Evolutionary conservation across 2,797 vertebrate species (phyloP).

Genomic region (Gymnothorax javanicus): DNA sequence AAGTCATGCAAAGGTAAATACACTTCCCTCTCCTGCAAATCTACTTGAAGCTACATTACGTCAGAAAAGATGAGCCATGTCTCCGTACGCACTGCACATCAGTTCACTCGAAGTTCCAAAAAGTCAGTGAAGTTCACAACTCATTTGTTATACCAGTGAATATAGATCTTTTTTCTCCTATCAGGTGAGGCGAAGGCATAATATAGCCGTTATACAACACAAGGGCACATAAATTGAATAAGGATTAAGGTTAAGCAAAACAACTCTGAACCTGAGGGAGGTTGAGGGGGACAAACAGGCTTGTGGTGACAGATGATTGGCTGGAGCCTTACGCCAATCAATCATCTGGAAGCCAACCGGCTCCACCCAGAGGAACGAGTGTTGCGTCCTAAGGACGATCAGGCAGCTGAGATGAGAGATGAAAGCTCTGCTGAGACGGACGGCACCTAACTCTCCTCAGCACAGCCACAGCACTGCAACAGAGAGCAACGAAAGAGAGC

Average conservation of each 20-base stretch:
- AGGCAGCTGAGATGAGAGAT: not conserved
- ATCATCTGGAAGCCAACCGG: too few species aligned
- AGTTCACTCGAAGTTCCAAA: not conserved
- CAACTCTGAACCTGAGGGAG: not conserved
- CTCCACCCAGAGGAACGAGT: not conserved
- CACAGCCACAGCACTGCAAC: not conserved
- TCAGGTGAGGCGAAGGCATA: not conserved
- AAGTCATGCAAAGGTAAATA: not conserved
- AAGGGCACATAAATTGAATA: too few species aligned
- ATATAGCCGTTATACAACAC: too few species aligned
- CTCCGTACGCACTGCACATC: not conserved
- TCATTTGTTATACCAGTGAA: not conserved
- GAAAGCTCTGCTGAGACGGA: not conserved
- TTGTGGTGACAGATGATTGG: not conserved
- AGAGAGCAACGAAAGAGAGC: not conserved
- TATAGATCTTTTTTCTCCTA: not conserved
- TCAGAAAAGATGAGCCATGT: not conserved
- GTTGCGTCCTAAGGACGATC: not conserved
- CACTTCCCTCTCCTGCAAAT: not conserved
- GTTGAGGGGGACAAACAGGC: not conserved
- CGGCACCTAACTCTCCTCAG: not conserved
- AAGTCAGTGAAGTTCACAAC: slow-evolving; percentile 7
- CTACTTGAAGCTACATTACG: not conserved
- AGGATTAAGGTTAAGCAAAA: too few species aligned
- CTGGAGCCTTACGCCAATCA: not conserved